Percentiles rank a stretch among this genome's conserved stretches.
phyloP scores from a whole-genome alignment of 2,888 invertebrate genomes.

The Orthonychiurus folsomi region DNA sequence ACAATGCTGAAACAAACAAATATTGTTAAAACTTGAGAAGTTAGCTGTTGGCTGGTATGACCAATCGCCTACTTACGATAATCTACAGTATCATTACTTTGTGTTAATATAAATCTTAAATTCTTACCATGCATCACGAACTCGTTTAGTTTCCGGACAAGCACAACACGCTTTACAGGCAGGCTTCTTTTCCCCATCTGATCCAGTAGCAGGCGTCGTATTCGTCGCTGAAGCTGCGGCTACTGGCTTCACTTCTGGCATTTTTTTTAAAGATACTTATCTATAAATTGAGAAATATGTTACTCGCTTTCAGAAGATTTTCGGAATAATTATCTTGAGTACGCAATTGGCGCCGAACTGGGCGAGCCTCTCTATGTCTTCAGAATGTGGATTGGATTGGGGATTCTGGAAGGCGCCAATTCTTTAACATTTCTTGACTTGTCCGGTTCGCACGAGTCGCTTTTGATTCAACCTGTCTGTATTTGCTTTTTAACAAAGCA shows the following conservation, averaged over 20 bases:
- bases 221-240: not conserved
- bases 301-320: no score
- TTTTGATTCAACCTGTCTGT: no score
- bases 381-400: no score
- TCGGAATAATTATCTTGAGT: no score
- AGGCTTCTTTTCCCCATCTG: conserved; percentile 52
- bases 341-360: no score
- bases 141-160: conserved; percentile 89
- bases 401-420: no score
- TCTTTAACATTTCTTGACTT: no score
- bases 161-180: conserved; percentile 86
- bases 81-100: not conserved
- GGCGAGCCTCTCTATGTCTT: no score
- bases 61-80: not conserved
- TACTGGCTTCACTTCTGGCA: not conserved
- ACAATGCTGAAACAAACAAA: conserved; percentile 63
- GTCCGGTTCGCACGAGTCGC: no score
- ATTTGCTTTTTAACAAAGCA: no score
- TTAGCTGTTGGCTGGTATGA: not conserved
- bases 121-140: conserved; percentile 77
- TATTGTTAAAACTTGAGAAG: not conserved
- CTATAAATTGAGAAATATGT: no score
- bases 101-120: not conserved
- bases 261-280: no score
- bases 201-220: not conserved